Base-by-base conservation (phyloP, 92 coral and sea anemone species). In the Hydrozoanthus gracilis region DNA sequence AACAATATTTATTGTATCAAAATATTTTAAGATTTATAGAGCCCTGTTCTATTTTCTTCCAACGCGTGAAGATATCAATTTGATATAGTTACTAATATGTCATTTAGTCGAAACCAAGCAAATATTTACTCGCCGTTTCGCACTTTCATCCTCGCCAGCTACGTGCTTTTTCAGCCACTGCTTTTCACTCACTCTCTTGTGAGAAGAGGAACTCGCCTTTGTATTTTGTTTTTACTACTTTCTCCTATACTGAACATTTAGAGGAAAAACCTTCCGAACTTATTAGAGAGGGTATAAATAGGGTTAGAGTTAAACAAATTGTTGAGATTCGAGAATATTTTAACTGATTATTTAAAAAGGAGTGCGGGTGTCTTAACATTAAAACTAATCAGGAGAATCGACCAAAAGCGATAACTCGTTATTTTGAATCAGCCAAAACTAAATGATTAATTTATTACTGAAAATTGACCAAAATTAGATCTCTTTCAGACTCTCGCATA, bases 151-250 rank as follows among this genome's bases (percentile, higher is more conserved):
- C 61, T 55, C 61, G 61, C 61, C 61, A 55, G 61, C 61, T 55
- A 1, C 61, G 61, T 55, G 61, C 61, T 55, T 55, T 55, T 55
- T 2, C 61, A 55, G 61, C 61, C 61, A 55, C 61, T 55, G 61
- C 3, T 55, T 55, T 55, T 55, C 61, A 55, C 61, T 55, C 61
- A 55, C 61, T 55, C 61, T 55, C 61, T 55, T 55, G 61, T 55
- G 61, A 55, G 61, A 55, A 55, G 61, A 55, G 61, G 61, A 55
- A 55, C 61, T 55, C 61, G 61, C 61, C 61, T 55, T 55, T 55
- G 61, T 55, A 4, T 55, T 55, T 55, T 55, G 61, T 55, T 55
- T 55, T 55, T 55, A 55, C 3, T 1, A 2, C 61, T 55, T 55
- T 55, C 61, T 55, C 61, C 61, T 4, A 55, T 55, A 55, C 61